Conservation (phyloP, 2,888 invertebrate species). For the Anagyrus pseudococci region DNA sequence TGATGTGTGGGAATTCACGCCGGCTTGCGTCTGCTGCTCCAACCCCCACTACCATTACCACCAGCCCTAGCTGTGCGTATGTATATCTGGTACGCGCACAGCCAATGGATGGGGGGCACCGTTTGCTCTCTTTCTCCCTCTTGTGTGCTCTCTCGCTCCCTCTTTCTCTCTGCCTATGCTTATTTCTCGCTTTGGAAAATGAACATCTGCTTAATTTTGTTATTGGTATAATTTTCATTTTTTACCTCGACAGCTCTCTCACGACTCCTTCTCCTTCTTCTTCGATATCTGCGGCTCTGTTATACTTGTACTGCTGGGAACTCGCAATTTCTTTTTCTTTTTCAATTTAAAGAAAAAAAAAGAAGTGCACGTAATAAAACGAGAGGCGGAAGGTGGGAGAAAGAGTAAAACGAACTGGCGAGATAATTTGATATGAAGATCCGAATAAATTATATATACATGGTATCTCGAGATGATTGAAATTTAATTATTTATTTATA, state of each 20-base stretch:
- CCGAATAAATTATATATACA: no score
- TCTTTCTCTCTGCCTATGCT: no score
- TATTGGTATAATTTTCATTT: slow-evolving; percentile 40
- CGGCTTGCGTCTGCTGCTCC: slow-evolving; percentile 20
- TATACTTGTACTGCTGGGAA: slow-evolving; percentile 20
- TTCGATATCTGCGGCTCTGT: neutral
- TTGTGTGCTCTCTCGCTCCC: slow-evolving; percentile 2
- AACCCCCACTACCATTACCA: no score
- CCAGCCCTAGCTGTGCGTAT: no score
- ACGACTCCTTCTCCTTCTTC: neutral
- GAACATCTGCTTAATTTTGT: slow-evolving; percentile 41
- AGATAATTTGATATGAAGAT: no score
- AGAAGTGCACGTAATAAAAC: no score
- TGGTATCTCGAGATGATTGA: no score
- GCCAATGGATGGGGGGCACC: neutral
- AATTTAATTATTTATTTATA: no score
- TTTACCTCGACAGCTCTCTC: slow-evolving; percentile 23
- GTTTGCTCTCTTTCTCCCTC: neutral
- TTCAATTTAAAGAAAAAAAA: no score
- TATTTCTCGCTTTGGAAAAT: no score
- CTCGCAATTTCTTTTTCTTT: slow-evolving; percentile 6
- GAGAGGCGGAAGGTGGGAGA: no score
- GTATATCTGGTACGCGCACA: neutral
- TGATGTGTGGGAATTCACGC: slow-evolving; percentile 62
- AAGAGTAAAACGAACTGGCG: no score